Base-by-base conservation (phyloP, 2,888 invertebrate genomes). In the Anarsia innoxiella region DNA sequence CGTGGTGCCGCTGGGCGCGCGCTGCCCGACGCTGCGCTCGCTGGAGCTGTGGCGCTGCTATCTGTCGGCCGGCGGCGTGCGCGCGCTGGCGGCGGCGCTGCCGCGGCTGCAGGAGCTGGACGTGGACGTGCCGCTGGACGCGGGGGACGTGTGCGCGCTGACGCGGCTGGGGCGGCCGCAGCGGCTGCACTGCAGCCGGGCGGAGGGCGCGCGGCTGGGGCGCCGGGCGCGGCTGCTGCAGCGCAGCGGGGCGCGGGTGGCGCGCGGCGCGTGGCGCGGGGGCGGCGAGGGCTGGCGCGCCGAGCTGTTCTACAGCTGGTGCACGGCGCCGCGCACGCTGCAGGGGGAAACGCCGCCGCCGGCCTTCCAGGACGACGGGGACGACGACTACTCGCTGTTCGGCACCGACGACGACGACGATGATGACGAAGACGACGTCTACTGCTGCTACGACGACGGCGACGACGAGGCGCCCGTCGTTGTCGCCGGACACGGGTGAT, bases 31-130 rank as follows among this genome's bases (percentile, higher is more conserved):
- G 2, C 44, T 59, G 23, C 45, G 37, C 3, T 31, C 31, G 3
- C 33, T 62, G 2, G 58, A 62, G 37, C 39, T 54, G 26, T 62
- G 60, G 59, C 40, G 46, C 8, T 44, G 48, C 14, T 29, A 31
- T 2, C 11, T 56, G 2, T 31, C 49, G 1, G 8, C 40, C 1
- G 28, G 27, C 1, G 48, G 43, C 1, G 44, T 44, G 4, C 12
- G 44, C 2, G 10, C 3, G 6, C 19, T 59, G 32, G 49, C 49
- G 3, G 28, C 10, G 0, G 31, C 29, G 12, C 41, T 54, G 36
- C 41, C 37, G 0, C 10, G 29, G 5, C 35, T 54, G 31, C 15
- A 27, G 10, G 33, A 33, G 8, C 44, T 55, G 11, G 49, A 54
- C 29, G 13, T 47, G 12, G 46, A 54, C 16, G 16, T 49, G 10